Conservation (phyloP, 2,888 invertebrate species). For the Tetragnatha montana region DNA sequence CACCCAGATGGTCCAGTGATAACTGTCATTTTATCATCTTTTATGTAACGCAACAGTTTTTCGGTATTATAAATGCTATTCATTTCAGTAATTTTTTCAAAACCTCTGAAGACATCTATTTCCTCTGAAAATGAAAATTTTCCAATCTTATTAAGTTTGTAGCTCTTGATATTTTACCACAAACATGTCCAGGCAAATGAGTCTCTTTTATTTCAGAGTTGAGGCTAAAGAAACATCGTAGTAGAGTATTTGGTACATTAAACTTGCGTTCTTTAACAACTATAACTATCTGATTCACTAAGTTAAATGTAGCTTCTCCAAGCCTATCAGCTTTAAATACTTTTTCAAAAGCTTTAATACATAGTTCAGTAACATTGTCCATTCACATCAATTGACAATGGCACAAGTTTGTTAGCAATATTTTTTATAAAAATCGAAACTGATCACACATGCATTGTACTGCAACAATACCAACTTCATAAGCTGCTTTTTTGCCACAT, state of each 20-base stretch:
- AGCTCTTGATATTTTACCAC: constrained; percentile 21
- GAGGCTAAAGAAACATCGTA: constrained; percentile 64
- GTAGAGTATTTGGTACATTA: constrained; percentile 41
- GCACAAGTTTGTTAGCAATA: constrained; percentile 88
- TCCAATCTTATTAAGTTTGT: constrained; percentile 38
- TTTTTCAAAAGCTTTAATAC: constrained; percentile 80
- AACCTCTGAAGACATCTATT: neutral
- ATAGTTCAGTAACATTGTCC: constrained; percentile 73
- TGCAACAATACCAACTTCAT: constrained; percentile 78
- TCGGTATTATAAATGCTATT: constrained; percentile 4
- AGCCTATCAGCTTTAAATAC: constrained; percentile 89
- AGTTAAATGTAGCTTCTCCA: constrained; percentile 82
- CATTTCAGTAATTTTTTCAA: neutral
- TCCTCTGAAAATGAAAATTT: constrained; percentile 25
- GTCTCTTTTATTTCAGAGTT: constrained; percentile 55
- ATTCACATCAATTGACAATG: constrained; percentile 82
- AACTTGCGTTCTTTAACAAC: constrained; percentile 66
- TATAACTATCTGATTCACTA: constrained; percentile 67
- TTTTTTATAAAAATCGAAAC: constrained; percentile 95
- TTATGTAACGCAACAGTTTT: neutral
- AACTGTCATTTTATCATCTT: constrained; percentile 26
- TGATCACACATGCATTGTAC: constrained; percentile 88
- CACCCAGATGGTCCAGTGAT: constrained; percentile 52
- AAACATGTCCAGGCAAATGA: constrained; percentile 6
- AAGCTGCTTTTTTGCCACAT: constrained; percentile 13